These are phyloP conservation scores for Diogma glabrata DNA, from an alignment of 2,888 invertebrate genomes.

Conservation along the genomic window DNA sequence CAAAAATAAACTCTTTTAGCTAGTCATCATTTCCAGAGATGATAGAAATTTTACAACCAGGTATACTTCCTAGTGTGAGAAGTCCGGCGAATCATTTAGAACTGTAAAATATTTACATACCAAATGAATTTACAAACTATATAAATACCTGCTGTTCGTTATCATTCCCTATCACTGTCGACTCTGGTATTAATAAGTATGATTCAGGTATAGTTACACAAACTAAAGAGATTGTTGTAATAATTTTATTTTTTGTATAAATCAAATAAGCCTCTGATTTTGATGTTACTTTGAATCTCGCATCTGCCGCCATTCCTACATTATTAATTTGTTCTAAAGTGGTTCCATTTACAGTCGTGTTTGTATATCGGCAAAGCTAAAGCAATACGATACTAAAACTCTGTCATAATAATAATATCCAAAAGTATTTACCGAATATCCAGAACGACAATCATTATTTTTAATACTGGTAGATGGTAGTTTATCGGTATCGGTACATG, in stretches of 20 bases:
- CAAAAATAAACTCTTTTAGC: too few species aligned
- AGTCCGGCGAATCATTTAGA: too few species aligned
- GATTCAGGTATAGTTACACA: not conserved
- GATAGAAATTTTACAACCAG: too few species aligned
- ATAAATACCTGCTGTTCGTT: too few species aligned
- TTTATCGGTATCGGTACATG: not conserved
- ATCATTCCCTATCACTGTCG: too few species aligned
- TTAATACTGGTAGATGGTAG: not conserved
- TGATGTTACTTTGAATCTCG: slow-evolving; percentile 1
- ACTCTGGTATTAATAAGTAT: not conserved
- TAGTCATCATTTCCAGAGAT: too few species aligned
- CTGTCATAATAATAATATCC: not conserved
- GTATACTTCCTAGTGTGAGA: too few species aligned
- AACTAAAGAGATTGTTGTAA: not conserved
- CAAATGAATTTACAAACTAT: too few species aligned
- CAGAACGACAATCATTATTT: not conserved
- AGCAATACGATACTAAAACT: not conserved
- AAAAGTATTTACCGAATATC: slow-evolving; percentile 8
- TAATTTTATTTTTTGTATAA: not conserved
- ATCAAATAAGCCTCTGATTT: slow-evolving; percentile 3
- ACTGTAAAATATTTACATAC: too few species aligned
- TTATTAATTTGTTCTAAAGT: not conserved
- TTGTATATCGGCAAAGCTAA: not conserved
- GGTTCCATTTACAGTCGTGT: too few species aligned
- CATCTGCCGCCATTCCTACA: not conserved